Evolutionary conservation across 2,113 vertebrate genomes (phyloP), one percentile per base, ranked within the genome.

Genomic region (Pardalotus punctatus): DNA sequence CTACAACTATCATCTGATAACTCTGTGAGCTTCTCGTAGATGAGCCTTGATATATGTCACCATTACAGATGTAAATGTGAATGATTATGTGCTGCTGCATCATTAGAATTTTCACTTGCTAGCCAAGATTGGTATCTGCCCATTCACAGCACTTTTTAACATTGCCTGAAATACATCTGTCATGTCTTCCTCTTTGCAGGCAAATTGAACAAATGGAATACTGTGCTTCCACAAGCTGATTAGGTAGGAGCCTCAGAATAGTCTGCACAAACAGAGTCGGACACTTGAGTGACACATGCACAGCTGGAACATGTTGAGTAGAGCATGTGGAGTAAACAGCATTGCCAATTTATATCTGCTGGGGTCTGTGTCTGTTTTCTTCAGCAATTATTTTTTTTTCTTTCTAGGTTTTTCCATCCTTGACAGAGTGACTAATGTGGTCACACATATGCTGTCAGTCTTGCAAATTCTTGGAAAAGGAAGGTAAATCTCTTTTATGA

Each of bases 341-440:
- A 51, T n/a, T 60, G 53, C 29, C 54, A 80, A 50, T 94, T 95
- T 96, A 69, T 43, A 31, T 69, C 54, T 60, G 48, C 31, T 31
- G 65, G 85, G 42, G 22, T 45, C 27, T 60, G 43, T 54, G n/a
- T 45, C 81, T 47, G 73, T 69, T 97, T 81, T 84, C 48, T 81
- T 88, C 48, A 40, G 35, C 57, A 94, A 71, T 69, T 87, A 74
- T 36, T 72, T 83, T 81, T 81, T 83, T 93, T 89, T 81, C 28
- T 90, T 90, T 60, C 66, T 78, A 78, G 14, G 61, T 74, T 91
- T 97, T 91, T 88, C 81, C 16, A 33, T 86, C 53, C 51, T 71
- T 88, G 85, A 86, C 81, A 95, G 88, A 90, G 90, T 94, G 88
- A 82, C 53, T 93, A 90, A 92, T 61, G 25, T 74, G 25, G 47